phyloP scores from a whole-genome alignment of 2,797 vertebrate species.

The Darevskia mixta region DNA sequence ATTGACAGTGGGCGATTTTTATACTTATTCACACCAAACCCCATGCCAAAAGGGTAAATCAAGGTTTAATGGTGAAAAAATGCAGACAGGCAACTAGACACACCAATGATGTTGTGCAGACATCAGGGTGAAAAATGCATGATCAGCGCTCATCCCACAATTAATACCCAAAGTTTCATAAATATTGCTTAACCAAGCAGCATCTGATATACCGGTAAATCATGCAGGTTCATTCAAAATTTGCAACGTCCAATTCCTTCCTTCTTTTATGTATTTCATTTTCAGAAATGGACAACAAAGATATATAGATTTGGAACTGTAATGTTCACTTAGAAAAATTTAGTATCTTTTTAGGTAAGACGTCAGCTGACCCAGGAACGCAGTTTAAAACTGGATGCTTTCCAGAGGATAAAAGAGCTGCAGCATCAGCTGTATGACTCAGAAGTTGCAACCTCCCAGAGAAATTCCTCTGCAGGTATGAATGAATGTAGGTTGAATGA shows the following conservation, averaged over 20 bases:
- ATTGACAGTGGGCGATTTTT: too few species aligned
- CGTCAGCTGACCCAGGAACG: conserved; percentile 78
- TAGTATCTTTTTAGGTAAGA: conserved; percentile 70
- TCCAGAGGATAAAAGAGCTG: conserved; percentile 78
- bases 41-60: too few species aligned
- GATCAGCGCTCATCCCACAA: too few species aligned
- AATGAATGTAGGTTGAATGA: neutral
- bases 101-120: too few species aligned
- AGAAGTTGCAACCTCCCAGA: conserved; percentile 56
- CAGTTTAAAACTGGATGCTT: conserved; percentile 80
- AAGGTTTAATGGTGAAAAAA: too few species aligned
- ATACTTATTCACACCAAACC: too few species aligned
- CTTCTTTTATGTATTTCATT: neutral
- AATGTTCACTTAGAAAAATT: conserved; percentile 15
- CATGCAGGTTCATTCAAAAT: neutral
- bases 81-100: too few species aligned
- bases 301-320: neutral
- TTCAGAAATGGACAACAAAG: neutral
- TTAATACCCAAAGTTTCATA: neutral
- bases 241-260: neutral
- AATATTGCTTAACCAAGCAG: neutral
- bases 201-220: neutral
- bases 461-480: conserved; percentile 69
- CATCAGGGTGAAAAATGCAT: too few species aligned
- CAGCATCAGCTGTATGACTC: conserved; percentile 73